A percentile compares a stretch with the other conserved stretches of the same genome.
These are phyloP conservation scores for Hypomecis atomaria DNA, from an alignment of 2,888 invertebrate genomes.

Conservation along the genomic window DNA sequence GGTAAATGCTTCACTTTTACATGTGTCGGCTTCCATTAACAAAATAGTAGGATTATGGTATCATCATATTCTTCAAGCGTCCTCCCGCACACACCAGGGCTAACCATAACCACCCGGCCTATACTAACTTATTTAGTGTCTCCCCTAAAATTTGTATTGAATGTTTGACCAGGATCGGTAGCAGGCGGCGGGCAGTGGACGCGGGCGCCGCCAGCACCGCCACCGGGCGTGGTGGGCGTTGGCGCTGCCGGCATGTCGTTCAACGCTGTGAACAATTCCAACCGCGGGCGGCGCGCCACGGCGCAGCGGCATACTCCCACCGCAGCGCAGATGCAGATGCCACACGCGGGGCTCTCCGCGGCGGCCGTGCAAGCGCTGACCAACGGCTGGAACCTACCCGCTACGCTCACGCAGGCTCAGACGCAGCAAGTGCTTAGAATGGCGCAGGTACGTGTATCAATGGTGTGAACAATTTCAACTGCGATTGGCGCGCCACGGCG, in stretches of 20 bases:
- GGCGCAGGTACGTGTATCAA: slow-evolving; percentile 67
- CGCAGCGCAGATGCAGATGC: slow-evolving; percentile 71
- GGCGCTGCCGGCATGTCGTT: slow-evolving; percentile 53
- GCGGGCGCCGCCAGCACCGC: slow-evolving; percentile 90
- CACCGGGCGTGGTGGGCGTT: slow-evolving; percentile 70
- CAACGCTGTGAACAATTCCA: slow-evolving; percentile 62
- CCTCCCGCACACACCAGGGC: no score
- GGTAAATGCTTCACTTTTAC: no score
- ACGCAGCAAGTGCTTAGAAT: slow-evolving; percentile 81
- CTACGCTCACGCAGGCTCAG: slow-evolving; percentile 75
- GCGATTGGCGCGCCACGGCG: slow-evolving; percentile 27
- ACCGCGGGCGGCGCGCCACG: slow-evolving; percentile 65
- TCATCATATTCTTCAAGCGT: no score
- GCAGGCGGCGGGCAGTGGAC: slow-evolving; percentile 90
- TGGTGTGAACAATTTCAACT: no score
- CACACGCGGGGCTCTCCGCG: slow-evolving; percentile 69
- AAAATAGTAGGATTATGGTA: no score
- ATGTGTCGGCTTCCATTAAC: no score
- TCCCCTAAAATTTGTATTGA: background rate
- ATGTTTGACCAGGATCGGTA: slow-evolving; percentile 59
- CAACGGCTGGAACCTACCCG: slow-evolving; percentile 71
- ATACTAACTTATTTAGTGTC: no score
- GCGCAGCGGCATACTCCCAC: slow-evolving; percentile 65
- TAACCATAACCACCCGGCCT: no score
- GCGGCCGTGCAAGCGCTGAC: slow-evolving; percentile 76